These are phyloP conservation scores for Scaptomyza tumidula DNA, from an alignment of 2,888 invertebrate genomes.

Conservation along the genomic window DNA sequence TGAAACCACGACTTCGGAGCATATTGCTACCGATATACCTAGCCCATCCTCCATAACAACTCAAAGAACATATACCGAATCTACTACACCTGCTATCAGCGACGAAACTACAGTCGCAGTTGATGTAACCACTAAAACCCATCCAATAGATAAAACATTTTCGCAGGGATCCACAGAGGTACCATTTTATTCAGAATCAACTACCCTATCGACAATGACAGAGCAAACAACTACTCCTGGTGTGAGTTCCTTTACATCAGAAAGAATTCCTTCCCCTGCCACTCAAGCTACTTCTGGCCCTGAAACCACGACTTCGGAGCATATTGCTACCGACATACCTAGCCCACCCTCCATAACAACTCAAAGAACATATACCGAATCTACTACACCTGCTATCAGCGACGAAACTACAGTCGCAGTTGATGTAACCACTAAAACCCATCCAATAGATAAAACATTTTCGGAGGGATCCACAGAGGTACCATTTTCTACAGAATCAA, in stretches of 20 bases:
- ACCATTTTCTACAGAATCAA: not conserved
- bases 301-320: not conserved
- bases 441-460: not conserved
- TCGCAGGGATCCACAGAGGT: not conserved
- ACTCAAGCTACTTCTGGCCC: not conserved
- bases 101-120: not conserved
- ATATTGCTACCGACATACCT: not conserved
- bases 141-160: not conserved
- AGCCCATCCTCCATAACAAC: not conserved
- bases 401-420: not conserved
- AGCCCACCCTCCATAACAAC: not conserved
- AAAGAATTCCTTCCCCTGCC: fast-evolving
- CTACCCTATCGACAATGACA: not conserved
- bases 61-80: not conserved
- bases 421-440: not conserved
- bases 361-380: not conserved
- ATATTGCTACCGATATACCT: not conserved
- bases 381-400: not conserved
- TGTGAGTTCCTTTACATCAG: not conserved
- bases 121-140: not conserved
- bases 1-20: not conserved
- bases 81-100: not conserved
- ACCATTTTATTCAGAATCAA: not conserved
- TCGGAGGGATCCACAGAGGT: not conserved
- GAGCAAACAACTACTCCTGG: not conserved